Percentiles rank a stretch among this genome's conserved stretches.
Evolutionary conservation across 2,113 vertebrate species (phyloP).

Genomic region (Hemichromis elongatus): DNA sequence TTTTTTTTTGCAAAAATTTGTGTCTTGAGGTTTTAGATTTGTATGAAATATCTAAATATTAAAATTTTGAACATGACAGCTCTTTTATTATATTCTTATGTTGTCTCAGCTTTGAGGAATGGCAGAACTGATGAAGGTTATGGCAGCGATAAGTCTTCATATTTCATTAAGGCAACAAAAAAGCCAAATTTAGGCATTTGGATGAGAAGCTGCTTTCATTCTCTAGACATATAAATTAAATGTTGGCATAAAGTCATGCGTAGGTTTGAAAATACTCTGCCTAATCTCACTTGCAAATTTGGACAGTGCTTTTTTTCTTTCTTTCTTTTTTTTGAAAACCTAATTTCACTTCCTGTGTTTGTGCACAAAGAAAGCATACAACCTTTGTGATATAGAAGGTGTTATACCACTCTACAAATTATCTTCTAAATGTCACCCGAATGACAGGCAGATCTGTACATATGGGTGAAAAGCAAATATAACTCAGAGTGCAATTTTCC

Average conservation of each 20-base stretch:
- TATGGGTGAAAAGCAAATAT: slow-evolving; percentile 61
- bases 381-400: background rate
- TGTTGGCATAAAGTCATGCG: background rate
- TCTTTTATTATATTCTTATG: background rate
- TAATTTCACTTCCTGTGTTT: background rate
- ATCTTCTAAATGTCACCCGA: slow-evolving; percentile 18
- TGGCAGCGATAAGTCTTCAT: background rate
- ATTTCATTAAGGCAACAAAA: background rate
- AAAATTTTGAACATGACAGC: background rate
- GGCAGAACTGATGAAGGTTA: background rate
- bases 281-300: slow-evolving; percentile 23
- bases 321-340: background rate
- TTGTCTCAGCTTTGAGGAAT: background rate
- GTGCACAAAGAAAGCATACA: background rate
- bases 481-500: slow-evolving; percentile 59
- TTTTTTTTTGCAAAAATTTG: background rate
- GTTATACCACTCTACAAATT: background rate
- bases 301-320: fast-evolving
- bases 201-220: background rate
- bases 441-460: slow-evolving; percentile 39
- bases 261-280: background rate
- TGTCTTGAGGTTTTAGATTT: background rate
- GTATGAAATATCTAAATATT: background rate
- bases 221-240: background rate
- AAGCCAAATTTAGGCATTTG: background rate